Percentiles rank a stretch among this genome's conserved stretches.
phyloP scores from a whole-genome alignment of 1,140 invertebrate genomes.

The Magallana angulata region DNA sequence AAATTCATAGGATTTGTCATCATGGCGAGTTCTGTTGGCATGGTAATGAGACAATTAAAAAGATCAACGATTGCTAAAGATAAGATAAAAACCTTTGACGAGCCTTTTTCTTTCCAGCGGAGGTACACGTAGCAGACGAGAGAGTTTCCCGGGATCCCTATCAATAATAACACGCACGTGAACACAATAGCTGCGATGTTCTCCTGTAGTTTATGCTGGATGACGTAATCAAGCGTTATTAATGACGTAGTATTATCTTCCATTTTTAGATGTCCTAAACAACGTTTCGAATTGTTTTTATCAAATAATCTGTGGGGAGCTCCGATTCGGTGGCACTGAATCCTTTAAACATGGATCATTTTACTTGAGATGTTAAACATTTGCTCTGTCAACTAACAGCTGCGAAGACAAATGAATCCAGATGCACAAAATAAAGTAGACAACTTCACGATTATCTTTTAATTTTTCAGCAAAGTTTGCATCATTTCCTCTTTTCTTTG shows the following conservation, averaged over 20 bases:
- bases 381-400: too few species aligned
- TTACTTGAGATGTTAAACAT: too few species aligned
- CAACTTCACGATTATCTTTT: too few species aligned
- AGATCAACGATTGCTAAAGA: constrained; percentile 64
- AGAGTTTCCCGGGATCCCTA: constrained; percentile 65
- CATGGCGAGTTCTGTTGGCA: constrained; percentile 63
- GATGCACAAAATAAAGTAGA: too few species aligned
- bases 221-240: background rate
- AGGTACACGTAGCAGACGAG: constrained; percentile 64
- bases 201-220: constrained; percentile 9
- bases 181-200: constrained; percentile 52
- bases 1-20: constrained; percentile 54
- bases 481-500: too few species aligned
- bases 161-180: constrained; percentile 58
- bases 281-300: too few species aligned
- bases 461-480: too few species aligned
- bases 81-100: constrained; percentile 61
- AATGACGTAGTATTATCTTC: background rate
- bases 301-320: too few species aligned
- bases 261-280: background rate
- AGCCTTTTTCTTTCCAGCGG: constrained; percentile 58
- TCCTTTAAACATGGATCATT: too few species aligned
- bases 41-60: constrained; percentile 57
- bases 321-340: too few species aligned
- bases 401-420: too few species aligned